Evolutionary conservation across 1,140 invertebrate species (phyloP).

Genomic region (Cataglyphis hispanica): DNA sequence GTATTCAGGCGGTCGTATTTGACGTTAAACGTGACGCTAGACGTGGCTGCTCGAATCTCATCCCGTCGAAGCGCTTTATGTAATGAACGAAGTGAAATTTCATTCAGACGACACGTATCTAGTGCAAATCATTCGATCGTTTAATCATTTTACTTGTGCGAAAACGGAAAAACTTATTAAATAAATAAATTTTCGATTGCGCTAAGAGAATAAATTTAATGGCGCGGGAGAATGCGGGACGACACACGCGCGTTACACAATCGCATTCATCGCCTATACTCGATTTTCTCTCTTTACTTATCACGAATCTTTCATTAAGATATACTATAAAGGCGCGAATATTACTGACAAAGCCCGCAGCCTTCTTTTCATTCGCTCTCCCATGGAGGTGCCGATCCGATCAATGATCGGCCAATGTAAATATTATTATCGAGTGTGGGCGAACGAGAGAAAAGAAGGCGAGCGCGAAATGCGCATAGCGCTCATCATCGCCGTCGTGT

Average conservation of each 20-base stretch:
- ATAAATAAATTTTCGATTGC: not conserved
- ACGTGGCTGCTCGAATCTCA: not conserved
- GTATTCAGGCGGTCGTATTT: not conserved
- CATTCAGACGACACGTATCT: not conserved
- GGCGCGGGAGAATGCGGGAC: conserved; percentile 30
- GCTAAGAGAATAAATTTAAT: not conserved
- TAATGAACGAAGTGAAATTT: not conserved
- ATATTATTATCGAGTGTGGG: conserved; percentile 55
- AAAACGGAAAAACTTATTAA: not conserved
- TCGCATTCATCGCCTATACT: conserved; percentile 75
- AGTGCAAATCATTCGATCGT: not conserved
- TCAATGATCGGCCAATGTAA: conserved; percentile 62
- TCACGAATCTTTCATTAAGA: conserved; percentile 70
- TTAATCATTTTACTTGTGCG: too few species aligned
- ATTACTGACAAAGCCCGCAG: conserved; percentile 30
- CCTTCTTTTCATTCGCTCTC: conserved; percentile 33
- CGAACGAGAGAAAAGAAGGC: conserved; percentile 39
- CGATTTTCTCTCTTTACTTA: conserved; percentile 75
- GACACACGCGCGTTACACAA: conserved; percentile 53
- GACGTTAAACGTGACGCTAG: conserved; percentile 1
- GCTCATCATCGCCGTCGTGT: conserved; percentile 60
- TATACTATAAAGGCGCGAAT: conserved; percentile 52
- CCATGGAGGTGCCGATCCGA: not conserved
- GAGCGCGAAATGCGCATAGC: conserved; percentile 26
- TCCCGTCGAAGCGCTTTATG: not conserved